Conservation (phyloP, 2,888 invertebrate species). For the Cactoblastis cactorum region DNA sequence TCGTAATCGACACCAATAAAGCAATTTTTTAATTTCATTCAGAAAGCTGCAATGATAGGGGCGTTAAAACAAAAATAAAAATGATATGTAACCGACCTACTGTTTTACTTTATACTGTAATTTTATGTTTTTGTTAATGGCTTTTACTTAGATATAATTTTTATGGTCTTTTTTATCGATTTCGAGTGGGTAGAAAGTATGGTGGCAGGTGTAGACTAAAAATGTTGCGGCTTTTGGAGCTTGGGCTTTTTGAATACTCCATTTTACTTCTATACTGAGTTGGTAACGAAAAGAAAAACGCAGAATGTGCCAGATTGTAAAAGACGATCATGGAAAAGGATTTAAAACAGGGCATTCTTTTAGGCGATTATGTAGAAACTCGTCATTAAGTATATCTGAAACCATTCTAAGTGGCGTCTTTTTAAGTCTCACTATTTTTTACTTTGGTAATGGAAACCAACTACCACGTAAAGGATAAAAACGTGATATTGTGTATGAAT, state of each 20-base stretch:
- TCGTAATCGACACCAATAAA: conserved; percentile 19
- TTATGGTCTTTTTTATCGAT: conserved; percentile 49
- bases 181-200: conserved; percentile 32
- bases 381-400: no score
- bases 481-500: no score
- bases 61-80: no score
- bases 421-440: no score
- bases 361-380: no score
- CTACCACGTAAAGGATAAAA: no score
- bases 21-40: conserved; percentile 25
- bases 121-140: conserved; percentile 59
- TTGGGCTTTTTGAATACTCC: background rate
- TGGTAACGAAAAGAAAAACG: no score
- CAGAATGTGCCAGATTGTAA: no score
- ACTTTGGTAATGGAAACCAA: no score
- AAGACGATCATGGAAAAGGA: background rate
- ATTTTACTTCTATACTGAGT: background rate
- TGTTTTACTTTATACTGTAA: conserved; percentile 41
- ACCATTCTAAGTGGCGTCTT: no score
- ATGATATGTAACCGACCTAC: conserved; percentile 29
- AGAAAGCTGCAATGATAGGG: conserved; percentile 22
- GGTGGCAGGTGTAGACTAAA: conserved; percentile 38
- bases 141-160: conserved; percentile 53
- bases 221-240: conserved; percentile 15
- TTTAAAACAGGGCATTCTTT: no score